Base-by-base conservation (phyloP, 2,888 invertebrate species). In the Drosophila borealis region DNA sequence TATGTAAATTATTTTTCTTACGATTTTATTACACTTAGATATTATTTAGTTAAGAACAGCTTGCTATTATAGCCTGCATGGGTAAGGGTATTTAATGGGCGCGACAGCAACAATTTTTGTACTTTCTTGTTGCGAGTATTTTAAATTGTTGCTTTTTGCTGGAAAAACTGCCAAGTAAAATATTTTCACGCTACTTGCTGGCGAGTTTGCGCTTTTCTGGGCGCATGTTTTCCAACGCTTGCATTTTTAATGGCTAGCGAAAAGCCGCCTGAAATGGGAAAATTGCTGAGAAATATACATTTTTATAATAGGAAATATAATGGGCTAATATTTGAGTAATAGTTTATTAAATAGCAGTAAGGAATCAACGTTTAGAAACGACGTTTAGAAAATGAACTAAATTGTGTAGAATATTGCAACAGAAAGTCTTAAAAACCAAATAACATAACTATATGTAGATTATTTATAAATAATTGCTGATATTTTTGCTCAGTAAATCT, bases 181-280 rank as follows among this genome's bases (percentile, higher is more conserved):
- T 75, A 75, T 75, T 72, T 68, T 67, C 68, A 59, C 75, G 75
- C 74, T 74, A 60, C 55, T 56, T 57, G 48, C 9, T 8, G 33
- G 42, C 37, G 25, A 34, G 45, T 44, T 60, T 67, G 55, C 39
- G 45, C 48, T 42, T 67, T 45, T 44, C 13, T 42, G 51, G 11
- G 45, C 45, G 59, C 34, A 39, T 70, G 70, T 65, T 70, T 55
- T 34, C 6, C 53, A 57, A 29, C 48, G 45, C 46, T 60, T 74
- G 59, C 54, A 74, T 71, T 56, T 68, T 56, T 74, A 71, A 74
- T 71, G 70, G 74, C 39, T 36, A 34, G 42, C 34, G 21, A 55
- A 51, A 55, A 45, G 36, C 55, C 44, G 39, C 68, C 29, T 29
- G 29, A 36, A 53, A 49, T 13, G 36, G 9, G 33, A 21, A 64